Evolutionary conservation across 2,113 vertebrate species (phyloP).

Genomic region (Casuarius casuarius): DNA sequence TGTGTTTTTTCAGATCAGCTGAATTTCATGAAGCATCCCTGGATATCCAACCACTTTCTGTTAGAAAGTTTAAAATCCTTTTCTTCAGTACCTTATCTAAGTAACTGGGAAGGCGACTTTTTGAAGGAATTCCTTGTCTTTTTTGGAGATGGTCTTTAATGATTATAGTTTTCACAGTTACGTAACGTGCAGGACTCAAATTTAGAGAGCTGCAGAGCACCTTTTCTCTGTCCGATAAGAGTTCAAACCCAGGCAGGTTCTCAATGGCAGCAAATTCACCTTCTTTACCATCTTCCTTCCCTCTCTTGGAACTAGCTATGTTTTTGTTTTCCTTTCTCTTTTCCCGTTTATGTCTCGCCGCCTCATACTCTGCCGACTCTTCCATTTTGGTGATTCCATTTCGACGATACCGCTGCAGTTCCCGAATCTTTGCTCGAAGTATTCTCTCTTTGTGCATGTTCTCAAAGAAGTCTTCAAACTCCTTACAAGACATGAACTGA

Average conservation of each 20-base stretch:
- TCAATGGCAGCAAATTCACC: conserved; percentile 93
- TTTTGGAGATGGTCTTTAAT: conserved; percentile 98
- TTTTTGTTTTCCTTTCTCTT: conserved; percentile 94
- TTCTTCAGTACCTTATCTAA: conserved; percentile 97
- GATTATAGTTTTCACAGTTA: conserved; percentile 97
- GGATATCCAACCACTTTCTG: conserved; percentile 97
- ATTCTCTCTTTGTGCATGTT: conserved; percentile 94
- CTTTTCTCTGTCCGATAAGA: conserved; percentile 95
- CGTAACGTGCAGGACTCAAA: conserved; percentile 91
- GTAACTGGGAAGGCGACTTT: conserved; percentile 94
- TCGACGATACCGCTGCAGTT: conserved; percentile 94
- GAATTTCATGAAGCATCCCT: conserved; percentile 87
- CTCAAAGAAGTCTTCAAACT: conserved; percentile 96
- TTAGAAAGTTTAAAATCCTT: conserved; percentile 94
- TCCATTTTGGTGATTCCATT: conserved; percentile 95
- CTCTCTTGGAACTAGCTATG: conserved; percentile 82
- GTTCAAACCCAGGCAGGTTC: conserved; percentile 91
- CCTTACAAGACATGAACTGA: conserved; percentile 95
- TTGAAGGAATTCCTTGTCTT: conserved; percentile 93
- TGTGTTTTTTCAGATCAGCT: neutral
- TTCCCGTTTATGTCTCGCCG: conserved; percentile 93
- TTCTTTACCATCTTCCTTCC: conserved; percentile 90
- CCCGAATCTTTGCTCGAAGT: conserved; percentile 91
- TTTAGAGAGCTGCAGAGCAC: conserved; percentile 93
- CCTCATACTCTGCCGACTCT: conserved; percentile 93